Base-by-base conservation (phyloP, 2,797 vertebrate genomes). In the Lycodopsis pacificus region DNA sequence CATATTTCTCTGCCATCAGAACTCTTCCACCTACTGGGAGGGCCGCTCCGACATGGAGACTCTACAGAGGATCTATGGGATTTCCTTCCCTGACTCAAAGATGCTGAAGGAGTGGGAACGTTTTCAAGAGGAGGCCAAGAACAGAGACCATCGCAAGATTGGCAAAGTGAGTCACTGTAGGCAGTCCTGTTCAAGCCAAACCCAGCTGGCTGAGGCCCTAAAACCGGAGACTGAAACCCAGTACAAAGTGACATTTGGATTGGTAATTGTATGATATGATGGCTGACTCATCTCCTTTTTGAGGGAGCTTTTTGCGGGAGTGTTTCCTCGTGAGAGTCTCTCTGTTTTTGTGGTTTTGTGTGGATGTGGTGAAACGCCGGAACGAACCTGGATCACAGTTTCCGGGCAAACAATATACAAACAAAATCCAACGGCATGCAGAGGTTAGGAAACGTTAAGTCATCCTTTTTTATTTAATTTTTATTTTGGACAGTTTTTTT, bases 21-120 rank as follows among this genome's bases (percentile, higher is more conserved):
- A 96, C 91, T 99, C 98, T 0, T 97, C 97, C 48, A 97, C 97
- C 0, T 98, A 97, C 56, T 99, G 98, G 98, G 97, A 98, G 85
- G 97, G 97, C 17, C 96, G 94, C 56, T 94, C 97, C 0, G 94
- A 97, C 86, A 98, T 98, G 98, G 98, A 99, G 88, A 97, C 96
- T 0, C 89, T 99, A 22, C 98, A 99, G 88, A 95, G 98, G 85
- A 93, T 99, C 91, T 98, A 98, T 32, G 98, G 98, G 48, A 97
- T 98, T 85, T 97, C 98, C 17, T 99, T 99, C 89, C 98, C 98
- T n/a, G 97, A 99, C 83, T 93, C 90, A 27, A 97, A 97, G 92
- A 97, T 96, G 96, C 94, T 98, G 93, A 97, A 96, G 81, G 95
- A 96, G 74, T 99, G 98, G 98, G 97, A 98, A 81, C 95, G 94